A percentile compares a stretch with the other conserved stretches of the same genome.
Conservation (phyloP, 2,888 invertebrate species). For the Lottia scabra region DNA sequence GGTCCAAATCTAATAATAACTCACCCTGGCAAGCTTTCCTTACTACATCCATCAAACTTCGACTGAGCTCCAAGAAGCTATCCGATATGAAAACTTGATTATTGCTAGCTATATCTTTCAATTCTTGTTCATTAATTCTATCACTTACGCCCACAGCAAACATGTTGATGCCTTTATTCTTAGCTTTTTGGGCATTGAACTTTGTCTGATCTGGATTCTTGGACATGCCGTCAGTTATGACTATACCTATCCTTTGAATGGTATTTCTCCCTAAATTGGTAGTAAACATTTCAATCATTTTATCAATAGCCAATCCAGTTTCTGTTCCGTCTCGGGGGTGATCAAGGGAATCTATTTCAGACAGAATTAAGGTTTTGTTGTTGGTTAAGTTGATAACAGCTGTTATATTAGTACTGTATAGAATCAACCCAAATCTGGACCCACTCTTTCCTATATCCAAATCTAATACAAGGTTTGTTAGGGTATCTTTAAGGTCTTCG, state of each 20-base stretch:
- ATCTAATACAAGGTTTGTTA: neutral
- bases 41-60: neutral
- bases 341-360: neutral
- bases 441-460: neutral
- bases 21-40: neutral
- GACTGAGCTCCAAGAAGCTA: neutral
- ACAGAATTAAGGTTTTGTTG: neutral
- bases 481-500: neutral
- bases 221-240: constrained; percentile 66
- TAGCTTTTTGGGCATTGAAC: constrained; percentile 55
- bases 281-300: constrained; percentile 10
- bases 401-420: constrained; percentile 6
- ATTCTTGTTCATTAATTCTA: constrained; percentile 6
- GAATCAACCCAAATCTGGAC: neutral
- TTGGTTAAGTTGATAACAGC: neutral
- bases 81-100: neutral
- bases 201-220: constrained; percentile 54
- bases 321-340: constrained; percentile 4
- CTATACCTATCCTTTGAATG: constrained; percentile 59
- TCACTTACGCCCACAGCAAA: constrained; percentile 64
- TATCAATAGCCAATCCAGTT: neutral
- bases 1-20: neutral
- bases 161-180: constrained; percentile 55
- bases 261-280: neutral
- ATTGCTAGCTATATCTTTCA: constrained; percentile 7